These are phyloP conservation scores for Hydroisotoma schaefferi DNA, from an alignment of 2,888 invertebrate genomes.

Conservation along the genomic window DNA sequence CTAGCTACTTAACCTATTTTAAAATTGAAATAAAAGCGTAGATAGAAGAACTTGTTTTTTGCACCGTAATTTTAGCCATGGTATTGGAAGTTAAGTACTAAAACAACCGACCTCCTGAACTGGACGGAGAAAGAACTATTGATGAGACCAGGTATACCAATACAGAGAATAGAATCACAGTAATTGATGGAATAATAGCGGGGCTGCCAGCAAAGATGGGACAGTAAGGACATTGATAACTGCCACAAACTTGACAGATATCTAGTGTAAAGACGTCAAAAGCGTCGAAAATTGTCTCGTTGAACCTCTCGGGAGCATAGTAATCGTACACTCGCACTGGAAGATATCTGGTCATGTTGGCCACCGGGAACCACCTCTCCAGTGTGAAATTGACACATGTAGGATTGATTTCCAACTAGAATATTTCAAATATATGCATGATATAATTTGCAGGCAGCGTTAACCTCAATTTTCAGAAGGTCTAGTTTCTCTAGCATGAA, in stretches of 20 bases:
- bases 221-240: constrained; percentile 60
- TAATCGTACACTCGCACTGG: constrained; percentile 90
- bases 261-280: constrained; percentile 79
- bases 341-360: constrained; percentile 91
- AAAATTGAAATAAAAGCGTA: not conserved
- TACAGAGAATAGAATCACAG: constrained; percentile 38
- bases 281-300: constrained; percentile 86
- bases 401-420: constrained; percentile 73
- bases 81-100: too few species aligned
- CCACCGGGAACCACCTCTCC: constrained; percentile 92
- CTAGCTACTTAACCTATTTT: too few species aligned
- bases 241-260: constrained; percentile 91
- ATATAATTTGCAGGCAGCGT: too few species aligned
- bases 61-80: too few species aligned
- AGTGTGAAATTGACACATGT: constrained; percentile 90
- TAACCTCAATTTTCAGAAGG: too few species aligned
- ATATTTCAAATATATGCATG: constrained; percentile 37
- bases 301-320: constrained; percentile 93
- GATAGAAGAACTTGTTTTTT: not conserved
- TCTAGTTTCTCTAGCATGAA: too few species aligned
- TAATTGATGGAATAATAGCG: constrained; percentile 32
- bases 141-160: constrained; percentile 27
- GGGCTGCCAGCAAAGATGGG: constrained; percentile 44
- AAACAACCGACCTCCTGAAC: not conserved
- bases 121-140: constrained; percentile 6